Percentiles rank a stretch among this genome's conserved stretches.
Evolutionary conservation across 2,888 invertebrate genomes (phyloP).

Genomic region (Ditylenchus weischeri): DNA sequence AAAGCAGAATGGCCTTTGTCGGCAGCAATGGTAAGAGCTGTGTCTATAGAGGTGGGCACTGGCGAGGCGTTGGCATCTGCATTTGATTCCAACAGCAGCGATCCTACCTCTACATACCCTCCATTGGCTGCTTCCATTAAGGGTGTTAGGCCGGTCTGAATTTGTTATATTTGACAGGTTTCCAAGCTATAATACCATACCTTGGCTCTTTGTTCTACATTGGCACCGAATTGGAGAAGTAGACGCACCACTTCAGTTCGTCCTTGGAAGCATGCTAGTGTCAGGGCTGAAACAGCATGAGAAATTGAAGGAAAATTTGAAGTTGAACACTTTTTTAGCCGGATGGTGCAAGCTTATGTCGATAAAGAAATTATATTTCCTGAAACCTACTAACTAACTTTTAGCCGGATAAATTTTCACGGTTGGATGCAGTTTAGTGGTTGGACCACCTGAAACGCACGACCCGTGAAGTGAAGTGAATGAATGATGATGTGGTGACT

Average conservation of each 20-base stretch:
- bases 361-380: too few relatives aligned
- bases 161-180: neutral
- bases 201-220: slow-evolving; percentile 97
- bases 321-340: too few relatives aligned
- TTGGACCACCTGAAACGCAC: too few relatives aligned
- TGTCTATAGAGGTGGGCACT: slow-evolving; percentile 93
- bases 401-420: too few relatives aligned
- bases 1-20: slow-evolving; percentile 93
- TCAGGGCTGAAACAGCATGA: slow-evolving; percentile 69
- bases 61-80: slow-evolving; percentile 98
- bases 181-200: slow-evolving; percentile 58
- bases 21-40: slow-evolving; percentile 97
- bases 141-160: slow-evolving; percentile 88
- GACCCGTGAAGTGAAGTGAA: too few relatives aligned
- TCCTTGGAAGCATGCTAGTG: slow-evolving; percentile 97
- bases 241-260: slow-evolving; percentile 95
- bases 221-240: slow-evolving; percentile 89
- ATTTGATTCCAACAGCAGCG: slow-evolving; percentile 87
- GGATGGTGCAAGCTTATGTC: too few relatives aligned
- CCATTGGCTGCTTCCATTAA: slow-evolving; percentile 99
- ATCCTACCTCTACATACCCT: slow-evolving; percentile 95
- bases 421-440: too few relatives aligned
- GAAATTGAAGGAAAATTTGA: too few relatives aligned
- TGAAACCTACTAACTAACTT: too few relatives aligned
- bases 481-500: too few relatives aligned